Evolutionary conservation across 2,797 vertebrate species (phyloP).

Genomic region (Pterois miles): DNA sequence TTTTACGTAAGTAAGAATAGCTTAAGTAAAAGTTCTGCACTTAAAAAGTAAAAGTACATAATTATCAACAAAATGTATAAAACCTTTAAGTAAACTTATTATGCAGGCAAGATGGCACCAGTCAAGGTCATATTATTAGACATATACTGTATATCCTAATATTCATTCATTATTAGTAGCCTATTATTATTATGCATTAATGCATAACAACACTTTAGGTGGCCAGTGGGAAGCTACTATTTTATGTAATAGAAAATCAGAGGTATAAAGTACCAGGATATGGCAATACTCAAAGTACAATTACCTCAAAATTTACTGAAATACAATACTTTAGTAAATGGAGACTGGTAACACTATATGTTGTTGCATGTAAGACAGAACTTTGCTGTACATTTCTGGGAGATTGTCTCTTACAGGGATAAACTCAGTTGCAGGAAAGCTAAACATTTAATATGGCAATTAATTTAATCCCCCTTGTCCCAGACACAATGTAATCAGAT

Average conservation of each 20-base stretch:
- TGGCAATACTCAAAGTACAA: no score
- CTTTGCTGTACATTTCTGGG: background rate
- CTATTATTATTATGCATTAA: background rate
- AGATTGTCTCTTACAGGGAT: background rate
- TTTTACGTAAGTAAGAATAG: no score
- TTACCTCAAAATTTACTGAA: no score
- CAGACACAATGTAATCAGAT: background rate
- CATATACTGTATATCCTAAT: no score
- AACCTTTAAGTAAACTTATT: background rate
- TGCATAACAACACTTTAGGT: background rate
- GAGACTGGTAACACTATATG: background rate
- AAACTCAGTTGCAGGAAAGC: background rate
- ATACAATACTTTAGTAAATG: background rate
- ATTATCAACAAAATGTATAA: background rate
- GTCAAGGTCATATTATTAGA: background rate
- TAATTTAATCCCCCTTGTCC: background rate
- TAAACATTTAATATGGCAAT: background rate
- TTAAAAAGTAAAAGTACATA: background rate
- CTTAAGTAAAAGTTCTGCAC: background rate
- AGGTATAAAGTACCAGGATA: no score
- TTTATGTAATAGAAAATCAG: no score
- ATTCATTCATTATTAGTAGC: background rate
- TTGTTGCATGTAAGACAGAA: background rate
- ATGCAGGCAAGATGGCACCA: background rate
- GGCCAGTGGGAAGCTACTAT: no score